Conservation (phyloP, 2,888 invertebrate species). For the Drosophila algonquin region DNA sequence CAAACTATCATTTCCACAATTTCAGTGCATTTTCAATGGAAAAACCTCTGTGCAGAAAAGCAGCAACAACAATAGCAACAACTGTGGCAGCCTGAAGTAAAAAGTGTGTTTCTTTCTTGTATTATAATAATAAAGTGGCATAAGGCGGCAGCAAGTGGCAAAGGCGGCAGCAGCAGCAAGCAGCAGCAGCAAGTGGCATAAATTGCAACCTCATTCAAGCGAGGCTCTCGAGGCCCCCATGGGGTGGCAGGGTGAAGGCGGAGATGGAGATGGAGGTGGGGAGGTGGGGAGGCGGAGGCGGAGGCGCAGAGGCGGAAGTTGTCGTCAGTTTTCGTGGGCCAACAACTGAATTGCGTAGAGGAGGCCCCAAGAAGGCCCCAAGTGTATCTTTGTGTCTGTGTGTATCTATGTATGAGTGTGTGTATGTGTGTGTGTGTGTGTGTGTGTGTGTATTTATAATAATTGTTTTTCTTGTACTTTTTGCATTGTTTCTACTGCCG, state of each 20-base stretch:
- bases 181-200: slow-evolving; percentile 74
- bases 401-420: neutral
- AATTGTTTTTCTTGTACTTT: slow-evolving; percentile 53
- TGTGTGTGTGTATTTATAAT: slow-evolving; percentile 54
- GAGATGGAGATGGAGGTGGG: neutral
- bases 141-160: slow-evolving; percentile 70
- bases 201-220: slow-evolving; percentile 77
- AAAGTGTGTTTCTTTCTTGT: slow-evolving; percentile 54
- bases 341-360: slow-evolving; percentile 67
- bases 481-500: neutral
- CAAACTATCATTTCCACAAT: slow-evolving; percentile 41
- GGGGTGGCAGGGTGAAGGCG: neutral
- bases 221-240: slow-evolving; percentile 30
- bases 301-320: slow-evolving; percentile 58
- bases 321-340: slow-evolving; percentile 61
- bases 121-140: slow-evolving; percentile 79
- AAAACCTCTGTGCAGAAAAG: slow-evolving; percentile 38
- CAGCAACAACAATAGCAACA: slow-evolving; percentile 11
- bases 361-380: slow-evolving; percentile 5
- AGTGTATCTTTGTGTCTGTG: slow-evolving; percentile 10
- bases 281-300: slow-evolving; percentile 62
- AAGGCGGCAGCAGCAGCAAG: slow-evolving; percentile 50
- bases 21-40: slow-evolving; percentile 15
- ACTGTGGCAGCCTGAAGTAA: slow-evolving; percentile 40
- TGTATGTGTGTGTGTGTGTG: slow-evolving; percentile 7